Percentiles rank a stretch among this genome's conserved stretches.
Conservation (phyloP, 2,888 invertebrate genomes). For the Tyria jacobaeae region DNA sequence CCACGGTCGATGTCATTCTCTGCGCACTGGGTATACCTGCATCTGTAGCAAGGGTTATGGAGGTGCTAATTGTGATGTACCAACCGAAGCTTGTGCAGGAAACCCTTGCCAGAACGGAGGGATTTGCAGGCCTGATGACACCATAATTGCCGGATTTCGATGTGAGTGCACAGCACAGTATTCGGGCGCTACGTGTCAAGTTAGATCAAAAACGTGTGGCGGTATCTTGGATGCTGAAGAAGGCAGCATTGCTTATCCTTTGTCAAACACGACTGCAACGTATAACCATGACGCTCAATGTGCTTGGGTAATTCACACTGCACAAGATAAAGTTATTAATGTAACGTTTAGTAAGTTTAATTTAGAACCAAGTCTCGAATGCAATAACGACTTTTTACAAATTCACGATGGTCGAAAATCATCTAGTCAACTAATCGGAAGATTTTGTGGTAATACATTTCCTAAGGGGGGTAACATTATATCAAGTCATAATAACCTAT, state of each 20-base stretch:
- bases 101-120: conserved; percentile 95
- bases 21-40: conserved; percentile 83
- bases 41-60: conserved; percentile 87
- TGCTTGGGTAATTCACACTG: conserved; percentile 92
- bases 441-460: conserved; percentile 91
- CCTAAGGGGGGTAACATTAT: conserved; percentile 91
- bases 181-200: conserved; percentile 89
- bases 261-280: conserved; percentile 71
- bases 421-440: conserved; percentile 90
- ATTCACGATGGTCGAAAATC: conserved; percentile 94
- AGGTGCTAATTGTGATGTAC: conserved; percentile 88
- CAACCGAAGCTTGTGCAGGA: conserved; percentile 87
- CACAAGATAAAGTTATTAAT: conserved; percentile 90
- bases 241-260: conserved; percentile 90
- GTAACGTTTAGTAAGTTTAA: conserved; percentile 93
- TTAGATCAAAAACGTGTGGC: conserved; percentile 77
- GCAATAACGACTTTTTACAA: conserved; percentile 91
- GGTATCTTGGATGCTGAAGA: conserved; percentile 75
- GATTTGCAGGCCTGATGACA: conserved; percentile 85
- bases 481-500: conserved; percentile 92
- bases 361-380: conserved; percentile 89
- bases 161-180: conserved; percentile 90
- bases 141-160: conserved; percentile 63
- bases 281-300: conserved; percentile 90
- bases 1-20: conserved; percentile 87